Percentiles rank a stretch among this genome's conserved stretches.
Conservation (phyloP, 2,113 vertebrate genomes). For the Notarius lentiginosus region DNA sequence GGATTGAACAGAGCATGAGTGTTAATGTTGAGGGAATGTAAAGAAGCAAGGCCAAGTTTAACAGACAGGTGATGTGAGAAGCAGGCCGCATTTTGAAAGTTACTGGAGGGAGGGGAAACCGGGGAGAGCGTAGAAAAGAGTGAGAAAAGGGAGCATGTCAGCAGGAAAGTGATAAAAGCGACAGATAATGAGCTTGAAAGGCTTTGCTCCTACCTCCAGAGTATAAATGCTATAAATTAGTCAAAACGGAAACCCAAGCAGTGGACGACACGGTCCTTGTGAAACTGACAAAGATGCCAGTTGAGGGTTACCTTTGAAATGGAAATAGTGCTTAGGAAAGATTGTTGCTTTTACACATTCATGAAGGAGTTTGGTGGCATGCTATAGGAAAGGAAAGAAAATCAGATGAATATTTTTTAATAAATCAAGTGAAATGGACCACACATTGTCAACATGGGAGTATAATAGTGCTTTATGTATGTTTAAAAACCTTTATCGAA, state of each 20-base stretch:
- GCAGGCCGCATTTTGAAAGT: conserved; percentile 51
- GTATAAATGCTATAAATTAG: conserved; percentile 65
- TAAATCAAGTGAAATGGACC: conserved; percentile 38
- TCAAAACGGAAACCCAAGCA: conserved; percentile 45
- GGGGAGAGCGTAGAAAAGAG: neutral
- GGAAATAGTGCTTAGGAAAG: conserved; percentile 67
- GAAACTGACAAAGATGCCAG: conserved; percentile 59
- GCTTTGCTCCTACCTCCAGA: conserved; percentile 73
- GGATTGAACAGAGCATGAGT: neutral
- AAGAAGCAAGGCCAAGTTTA: neutral
- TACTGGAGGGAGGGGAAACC: conserved; percentile 44
- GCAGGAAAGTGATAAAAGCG: conserved; percentile 69
- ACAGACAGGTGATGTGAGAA: conserved; percentile 36
- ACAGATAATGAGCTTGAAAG: conserved; percentile 70
- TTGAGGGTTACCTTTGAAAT: conserved; percentile 69
- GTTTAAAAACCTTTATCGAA: neutral
- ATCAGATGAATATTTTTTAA: conserved; percentile 32
- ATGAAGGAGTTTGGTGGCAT: conserved; percentile 71
- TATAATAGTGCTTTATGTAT: neutral
- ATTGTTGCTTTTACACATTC: conserved; percentile 57
- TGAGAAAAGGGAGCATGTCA: conserved; percentile 61
- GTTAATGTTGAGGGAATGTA: neutral
- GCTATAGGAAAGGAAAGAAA: conserved; percentile 48
- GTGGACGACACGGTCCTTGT: conserved; percentile 53
- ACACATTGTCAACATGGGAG: conserved; percentile 25